Evolutionary conservation across 2,113 vertebrate genomes (phyloP).

Genomic region (Nibea albiflora): DNA sequence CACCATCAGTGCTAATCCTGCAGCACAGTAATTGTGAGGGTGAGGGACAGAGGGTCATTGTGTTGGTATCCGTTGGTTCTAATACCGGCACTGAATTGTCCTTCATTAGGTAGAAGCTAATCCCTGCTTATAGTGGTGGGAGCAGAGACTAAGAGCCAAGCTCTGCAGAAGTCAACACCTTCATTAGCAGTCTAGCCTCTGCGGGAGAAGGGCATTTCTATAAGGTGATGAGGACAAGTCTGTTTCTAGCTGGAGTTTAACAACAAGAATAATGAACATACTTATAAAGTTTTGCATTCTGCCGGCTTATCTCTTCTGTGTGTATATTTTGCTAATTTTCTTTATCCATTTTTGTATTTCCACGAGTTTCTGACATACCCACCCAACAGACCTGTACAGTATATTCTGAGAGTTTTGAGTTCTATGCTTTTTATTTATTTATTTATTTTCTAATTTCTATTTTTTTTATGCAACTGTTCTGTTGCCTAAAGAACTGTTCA

Average conservation of each 20-base stretch:
- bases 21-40: constrained; percentile 48
- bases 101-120: constrained; percentile 78
- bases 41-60: constrained; percentile 47
- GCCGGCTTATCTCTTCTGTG: not conserved
- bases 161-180: constrained; percentile 40
- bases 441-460: too few relatives aligned
- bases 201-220: constrained; percentile 31
- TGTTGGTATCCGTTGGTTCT: constrained; percentile 42
- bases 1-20: constrained; percentile 63
- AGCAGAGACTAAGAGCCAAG: constrained; percentile 20
- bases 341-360: constrained; percentile 1
- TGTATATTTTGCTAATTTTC: not conserved
- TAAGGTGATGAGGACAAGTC: constrained; percentile 23
- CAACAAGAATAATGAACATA: constrained; percentile 9
- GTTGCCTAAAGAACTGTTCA: too few relatives aligned
- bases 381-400: too few relatives aligned
- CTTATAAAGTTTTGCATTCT: constrained; percentile 7
- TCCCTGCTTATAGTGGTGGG: constrained; percentile 64
- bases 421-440: too few relatives aligned
- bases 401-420: not conserved
- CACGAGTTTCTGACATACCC: not conserved
- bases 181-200: constrained; percentile 39
- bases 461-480: too few relatives aligned
- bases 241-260: constrained; percentile 23
- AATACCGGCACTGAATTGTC: constrained; percentile 66